Evolutionary conservation across 1,140 invertebrate genomes (phyloP).

Genomic region (Atopsyche davidsoni): DNA sequence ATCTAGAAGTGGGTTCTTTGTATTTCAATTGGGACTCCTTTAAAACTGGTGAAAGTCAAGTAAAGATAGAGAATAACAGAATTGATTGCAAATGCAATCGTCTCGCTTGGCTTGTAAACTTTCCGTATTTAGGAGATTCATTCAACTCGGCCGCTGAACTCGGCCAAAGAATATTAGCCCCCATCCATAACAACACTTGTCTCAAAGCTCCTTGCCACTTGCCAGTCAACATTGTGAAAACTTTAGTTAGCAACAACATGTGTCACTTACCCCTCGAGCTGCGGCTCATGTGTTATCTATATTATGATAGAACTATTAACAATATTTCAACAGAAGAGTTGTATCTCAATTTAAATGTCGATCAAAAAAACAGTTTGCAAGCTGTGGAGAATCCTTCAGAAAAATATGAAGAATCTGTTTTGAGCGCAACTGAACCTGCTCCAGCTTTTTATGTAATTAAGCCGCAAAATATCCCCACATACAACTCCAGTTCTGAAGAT

Average conservation of each 20-base stretch:
- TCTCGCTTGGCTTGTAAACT: conserved; percentile 38
- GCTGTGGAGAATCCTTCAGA: conserved; percentile 5
- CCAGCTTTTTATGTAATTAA: conserved; percentile 45
- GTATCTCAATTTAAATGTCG: conserved; percentile 9
- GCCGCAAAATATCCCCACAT: conserved; percentile 34
- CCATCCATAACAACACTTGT: conserved; percentile 44
- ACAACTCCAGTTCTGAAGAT: background rate
- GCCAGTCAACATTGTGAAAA: conserved; percentile 41
- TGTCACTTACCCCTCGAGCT: conserved; percentile 41
- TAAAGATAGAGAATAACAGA: conserved; percentile 40
- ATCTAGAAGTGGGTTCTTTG: conserved; percentile 41
- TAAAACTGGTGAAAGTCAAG: conserved; percentile 36
- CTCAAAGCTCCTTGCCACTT: conserved; percentile 38
- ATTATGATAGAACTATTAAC: conserved; percentile 38
- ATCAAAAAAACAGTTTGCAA: background rate
- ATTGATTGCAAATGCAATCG: conserved; percentile 46
- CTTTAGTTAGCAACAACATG: conserved; percentile 40
- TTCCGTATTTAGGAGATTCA: conserved; percentile 22
- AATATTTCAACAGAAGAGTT: conserved; percentile 18
- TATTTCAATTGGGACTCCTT: conserved; percentile 44
- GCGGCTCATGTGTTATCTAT: conserved; percentile 42
- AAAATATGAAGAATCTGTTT: conserved; percentile 7
- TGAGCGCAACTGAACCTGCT: conserved; percentile 38
- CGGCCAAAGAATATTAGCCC: conserved; percentile 37
- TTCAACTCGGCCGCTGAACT: conserved; percentile 32